These are phyloP conservation scores for Sisyra terminalis DNA, from an alignment of 2,888 invertebrate species.

Conservation along the genomic window DNA sequence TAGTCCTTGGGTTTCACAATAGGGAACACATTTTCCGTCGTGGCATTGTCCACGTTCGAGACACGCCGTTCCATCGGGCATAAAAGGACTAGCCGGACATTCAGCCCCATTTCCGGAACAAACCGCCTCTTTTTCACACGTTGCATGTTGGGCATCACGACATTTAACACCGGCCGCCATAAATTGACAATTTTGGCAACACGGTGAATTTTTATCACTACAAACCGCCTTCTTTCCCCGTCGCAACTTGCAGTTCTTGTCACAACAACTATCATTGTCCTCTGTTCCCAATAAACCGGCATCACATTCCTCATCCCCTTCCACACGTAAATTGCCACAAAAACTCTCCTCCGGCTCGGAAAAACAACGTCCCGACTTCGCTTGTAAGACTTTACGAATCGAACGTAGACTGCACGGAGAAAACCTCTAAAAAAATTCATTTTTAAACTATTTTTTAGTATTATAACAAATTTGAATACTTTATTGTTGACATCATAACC, in stretches of 20 bases:
- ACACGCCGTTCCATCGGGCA: constrained; percentile 74
- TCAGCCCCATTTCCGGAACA: constrained; percentile 70
- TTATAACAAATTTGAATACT: no score
- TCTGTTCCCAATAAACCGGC: constrained; percentile 86
- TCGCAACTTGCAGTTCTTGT: constrained; percentile 77
- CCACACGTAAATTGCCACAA: constrained; percentile 90
- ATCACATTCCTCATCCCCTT: constrained; percentile 93
- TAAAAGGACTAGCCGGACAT: constrained; percentile 74
- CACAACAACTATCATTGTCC: constrained; percentile 86
- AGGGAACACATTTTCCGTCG: constrained; percentile 83
- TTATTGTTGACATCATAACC: constrained; percentile 94
- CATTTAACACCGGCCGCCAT: constrained; percentile 73
- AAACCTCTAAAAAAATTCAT: constrained; percentile 50
- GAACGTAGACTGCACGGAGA: constrained; percentile 89
- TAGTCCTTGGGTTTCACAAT: constrained; percentile 83
- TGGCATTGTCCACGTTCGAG: constrained; percentile 83
- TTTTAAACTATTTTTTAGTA: neutral
- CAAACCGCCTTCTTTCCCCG: constrained; percentile 75
- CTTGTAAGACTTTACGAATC: constrained; percentile 81
- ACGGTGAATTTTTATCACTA: constrained; percentile 92
- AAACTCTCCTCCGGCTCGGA: constrained; percentile 90
- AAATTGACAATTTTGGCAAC: constrained; percentile 82
- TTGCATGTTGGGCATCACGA: constrained; percentile 77
- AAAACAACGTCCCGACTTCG: constrained; percentile 82
- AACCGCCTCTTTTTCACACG: constrained; percentile 82